Percentiles rank a stretch among this genome's conserved stretches.
These are phyloP conservation scores for Dufourea novaeangliae DNA, from an alignment of 1,140 invertebrate species.

Conservation along the genomic window DNA sequence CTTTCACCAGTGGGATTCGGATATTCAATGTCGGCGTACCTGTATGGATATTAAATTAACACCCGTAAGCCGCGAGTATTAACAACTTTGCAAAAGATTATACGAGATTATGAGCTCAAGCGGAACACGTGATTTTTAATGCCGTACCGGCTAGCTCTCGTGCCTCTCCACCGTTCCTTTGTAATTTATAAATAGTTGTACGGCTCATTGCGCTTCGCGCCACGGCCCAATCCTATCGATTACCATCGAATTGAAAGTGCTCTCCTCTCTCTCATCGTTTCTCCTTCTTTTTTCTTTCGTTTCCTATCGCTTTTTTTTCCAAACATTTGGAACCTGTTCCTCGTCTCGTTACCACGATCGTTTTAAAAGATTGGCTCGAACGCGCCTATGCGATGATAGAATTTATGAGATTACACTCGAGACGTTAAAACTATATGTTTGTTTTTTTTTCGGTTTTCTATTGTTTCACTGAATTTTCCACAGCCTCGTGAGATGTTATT, in stretches of 20 bases:
- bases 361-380: neutral
- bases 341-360: neutral
- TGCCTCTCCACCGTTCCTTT: slow-evolving; percentile 61
- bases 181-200: slow-evolving; percentile 73
- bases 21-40: slow-evolving; percentile 82
- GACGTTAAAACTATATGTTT: neutral
- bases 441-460: neutral
- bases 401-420: neutral
- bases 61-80: slow-evolving; percentile 82
- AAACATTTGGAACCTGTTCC: neutral
- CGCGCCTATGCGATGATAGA: neutral
- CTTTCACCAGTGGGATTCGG: slow-evolving; percentile 81
- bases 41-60: slow-evolving; percentile 83
- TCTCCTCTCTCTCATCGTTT: neutral
- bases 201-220: slow-evolving; percentile 49
- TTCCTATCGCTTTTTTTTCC: no score
- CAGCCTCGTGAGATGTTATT: no score
- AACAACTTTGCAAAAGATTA: slow-evolving; percentile 83
- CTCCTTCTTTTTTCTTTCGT: neutral
- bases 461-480: no score
- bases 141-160: slow-evolving; percentile 64
- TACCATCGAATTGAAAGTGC: slow-evolving; percentile 54
- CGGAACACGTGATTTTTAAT: slow-evolving; percentile 83
- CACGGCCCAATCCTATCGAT: slow-evolving; percentile 26
- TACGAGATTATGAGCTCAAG: slow-evolving; percentile 82